Base-by-base conservation (phyloP, 2,888 invertebrate species). In the Rhingia campestris region DNA sequence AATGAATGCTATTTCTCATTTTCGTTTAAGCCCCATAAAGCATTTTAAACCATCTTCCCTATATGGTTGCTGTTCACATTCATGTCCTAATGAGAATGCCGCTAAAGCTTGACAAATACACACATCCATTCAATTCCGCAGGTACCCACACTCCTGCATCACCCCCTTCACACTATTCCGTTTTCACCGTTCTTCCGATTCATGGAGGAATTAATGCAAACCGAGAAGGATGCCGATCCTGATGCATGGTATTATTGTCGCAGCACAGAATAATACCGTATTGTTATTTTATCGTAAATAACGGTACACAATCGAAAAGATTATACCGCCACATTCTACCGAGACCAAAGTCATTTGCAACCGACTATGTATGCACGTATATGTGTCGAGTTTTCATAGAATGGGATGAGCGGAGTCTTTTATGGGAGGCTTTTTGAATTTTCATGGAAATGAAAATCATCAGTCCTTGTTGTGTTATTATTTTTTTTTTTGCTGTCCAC, bases 391-490 rank as follows among this genome's bases (percentile, higher is more conserved):
- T 37, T 30, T 12, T 37, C 6, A 6, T 7, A 10, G 22, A 22
- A 45, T 37, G 30, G 49, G 22, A 33, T 41, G n/a, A 53, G 6
- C 56, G 6, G 9, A 53, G 64, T 37, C 54, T 22, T 58, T 61
- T 66, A 56, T 41, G 39, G 63, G 12, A 61, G 45, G 64, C 73
- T 64, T 73, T 22, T 73, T 51, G 49, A 47, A n/a, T 69, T 73
- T 63, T 73, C 64, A 72, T 67, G 73, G 51, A 84, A 64, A 84
- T 69, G 51, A 74, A 74, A 79, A 66, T 79, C 82, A 84, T 84
- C 74, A 79, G 61, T 32, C 12, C 0, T n/a, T 5, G 6, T 61
- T 72, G 22, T 81, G 66, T 66, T 53, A n/a, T 56, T 37, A 33
- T 14, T 39, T 51, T 51, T 45, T 47, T 45, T 43, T 12, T 43